phyloP scores from a whole-genome alignment of 2,888 invertebrate genomes.

The Diarsia dahlii region DNA sequence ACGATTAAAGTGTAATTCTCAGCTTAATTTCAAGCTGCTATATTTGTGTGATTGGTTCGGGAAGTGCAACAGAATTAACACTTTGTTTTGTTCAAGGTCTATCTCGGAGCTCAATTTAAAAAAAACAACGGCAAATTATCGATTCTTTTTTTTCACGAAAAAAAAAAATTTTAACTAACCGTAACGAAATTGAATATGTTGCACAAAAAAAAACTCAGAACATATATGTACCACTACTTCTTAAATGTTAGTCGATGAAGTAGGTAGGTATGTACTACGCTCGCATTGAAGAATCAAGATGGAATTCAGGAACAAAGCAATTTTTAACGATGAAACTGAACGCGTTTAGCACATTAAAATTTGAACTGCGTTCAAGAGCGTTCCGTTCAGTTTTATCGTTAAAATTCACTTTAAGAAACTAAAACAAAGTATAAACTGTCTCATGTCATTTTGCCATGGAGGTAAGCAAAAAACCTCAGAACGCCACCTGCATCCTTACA shows the following conservation, averaged over 20 bases:
- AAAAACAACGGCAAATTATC: neutral
- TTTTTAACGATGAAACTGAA: neutral
- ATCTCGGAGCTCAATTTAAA: constrained; percentile 6
- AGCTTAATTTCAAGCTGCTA: neutral
- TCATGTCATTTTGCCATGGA: no score
- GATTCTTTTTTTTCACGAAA: constrained; percentile 4
- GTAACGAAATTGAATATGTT: constrained; percentile 8
- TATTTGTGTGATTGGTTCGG: constrained; percentile 8
- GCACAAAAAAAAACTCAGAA: neutral
- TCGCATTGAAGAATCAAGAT: neutral
- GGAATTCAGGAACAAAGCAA: neutral
- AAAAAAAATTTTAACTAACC: constrained; percentile 1
- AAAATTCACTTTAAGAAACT: neutral
- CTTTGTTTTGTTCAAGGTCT: constrained; percentile 18
- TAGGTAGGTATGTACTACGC: neutral
- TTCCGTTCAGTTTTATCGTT: neutral
- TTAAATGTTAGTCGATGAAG: neutral
- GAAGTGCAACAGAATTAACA: constrained; percentile 20
- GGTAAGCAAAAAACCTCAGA: no score
- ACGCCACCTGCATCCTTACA: no score
- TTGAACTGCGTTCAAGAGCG: neutral
- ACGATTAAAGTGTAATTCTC: neutral
- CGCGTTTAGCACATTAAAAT: no score
- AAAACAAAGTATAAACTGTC: neutral
- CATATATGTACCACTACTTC: neutral